A percentile compares a stretch with the other conserved stretches of the same genome.
These are phyloP conservation scores for Melanotaenia duboulayi DNA, from an alignment of 2,113 vertebrate species.

Conservation along the genomic window DNA sequence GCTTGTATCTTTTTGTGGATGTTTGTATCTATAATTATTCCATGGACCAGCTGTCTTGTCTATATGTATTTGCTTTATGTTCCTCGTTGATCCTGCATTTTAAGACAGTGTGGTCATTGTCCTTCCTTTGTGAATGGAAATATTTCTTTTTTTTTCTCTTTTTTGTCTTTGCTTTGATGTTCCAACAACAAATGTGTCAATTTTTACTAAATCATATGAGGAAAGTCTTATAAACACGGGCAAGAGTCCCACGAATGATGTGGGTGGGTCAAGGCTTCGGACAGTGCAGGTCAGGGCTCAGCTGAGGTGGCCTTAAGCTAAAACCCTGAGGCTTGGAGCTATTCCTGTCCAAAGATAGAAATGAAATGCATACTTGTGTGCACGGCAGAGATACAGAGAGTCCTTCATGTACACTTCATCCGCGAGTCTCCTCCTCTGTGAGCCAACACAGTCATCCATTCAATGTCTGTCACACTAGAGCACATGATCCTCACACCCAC, in stretches of 20 bases:
- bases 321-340: slow-evolving; percentile 54
- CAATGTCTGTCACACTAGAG: slow-evolving; percentile 71
- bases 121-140: not conserved
- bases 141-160: not conserved
- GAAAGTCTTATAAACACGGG: not conserved
- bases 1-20: too few relatives aligned
- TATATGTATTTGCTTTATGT: not conserved
- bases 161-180: not conserved
- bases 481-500: slow-evolving; percentile 73
- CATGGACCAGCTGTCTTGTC: too few relatives aligned
- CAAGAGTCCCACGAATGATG: slow-evolving; percentile 20
- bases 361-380: slow-evolving; percentile 77
- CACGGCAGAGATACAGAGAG: slow-evolving; percentile 64
- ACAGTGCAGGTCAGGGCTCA: slow-evolving; percentile 50
- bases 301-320: slow-evolving; percentile 58
- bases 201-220: slow-evolving; percentile 1
- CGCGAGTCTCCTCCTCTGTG: slow-evolving; percentile 54
- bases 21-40: too few relatives aligned
- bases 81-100: not conserved
- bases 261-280: slow-evolving; percentile 50
- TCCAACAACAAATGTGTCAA: not conserved
- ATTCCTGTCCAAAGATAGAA: slow-evolving; percentile 64
- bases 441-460: slow-evolving; percentile 76
- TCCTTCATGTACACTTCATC: slow-evolving; percentile 69
- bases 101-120: not conserved